A percentile compares a stretch with the other conserved stretches of the same genome.
Evolutionary conservation across 2,113 vertebrate species (phyloP).

Genomic region (Sander vitreus): DNA sequence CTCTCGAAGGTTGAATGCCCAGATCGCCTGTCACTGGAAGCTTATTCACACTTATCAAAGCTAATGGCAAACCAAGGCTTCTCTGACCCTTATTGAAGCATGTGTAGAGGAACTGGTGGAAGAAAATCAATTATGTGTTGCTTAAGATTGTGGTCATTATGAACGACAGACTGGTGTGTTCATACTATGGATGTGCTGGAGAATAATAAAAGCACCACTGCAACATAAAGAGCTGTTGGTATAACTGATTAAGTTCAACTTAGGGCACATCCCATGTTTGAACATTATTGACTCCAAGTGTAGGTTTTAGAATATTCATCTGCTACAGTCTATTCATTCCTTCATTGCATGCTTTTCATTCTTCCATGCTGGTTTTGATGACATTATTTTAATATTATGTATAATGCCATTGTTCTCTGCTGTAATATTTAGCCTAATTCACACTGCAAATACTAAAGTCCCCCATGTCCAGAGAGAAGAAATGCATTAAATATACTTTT

Average conservation of each 20-base stretch:
- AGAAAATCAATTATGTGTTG: slow-evolving; percentile 41
- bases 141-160: slow-evolving; percentile 26
- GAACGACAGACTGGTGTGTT: slow-evolving; percentile 1
- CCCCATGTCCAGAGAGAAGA: slow-evolving; percentile 11
- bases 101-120: slow-evolving; percentile 15
- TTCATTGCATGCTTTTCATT: not conserved
- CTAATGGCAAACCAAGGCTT: slow-evolving; percentile 33
- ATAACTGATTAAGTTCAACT: slow-evolving; percentile 4
- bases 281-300: not conserved
- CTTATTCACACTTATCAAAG: slow-evolving; percentile 47
- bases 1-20: slow-evolving; percentile 49
- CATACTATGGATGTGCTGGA: not conserved
- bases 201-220: slow-evolving; percentile 7
- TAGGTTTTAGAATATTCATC: not conserved
- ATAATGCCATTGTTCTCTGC: slow-evolving; percentile 15
- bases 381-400: not conserved
- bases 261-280: not conserved
- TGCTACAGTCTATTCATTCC: not conserved
- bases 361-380: not conserved
- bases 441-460: not conserved
- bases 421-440: slow-evolving; percentile 17
- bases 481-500: slow-evolving; percentile 48
- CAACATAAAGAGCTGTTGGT: not conserved
- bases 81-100: slow-evolving; percentile 43
- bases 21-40: slow-evolving; percentile 38